Evolutionary conservation across 2,113 vertebrate species (phyloP), one percentile per base, ranked within the genome.

Genomic region (Glareola pratincola): DNA sequence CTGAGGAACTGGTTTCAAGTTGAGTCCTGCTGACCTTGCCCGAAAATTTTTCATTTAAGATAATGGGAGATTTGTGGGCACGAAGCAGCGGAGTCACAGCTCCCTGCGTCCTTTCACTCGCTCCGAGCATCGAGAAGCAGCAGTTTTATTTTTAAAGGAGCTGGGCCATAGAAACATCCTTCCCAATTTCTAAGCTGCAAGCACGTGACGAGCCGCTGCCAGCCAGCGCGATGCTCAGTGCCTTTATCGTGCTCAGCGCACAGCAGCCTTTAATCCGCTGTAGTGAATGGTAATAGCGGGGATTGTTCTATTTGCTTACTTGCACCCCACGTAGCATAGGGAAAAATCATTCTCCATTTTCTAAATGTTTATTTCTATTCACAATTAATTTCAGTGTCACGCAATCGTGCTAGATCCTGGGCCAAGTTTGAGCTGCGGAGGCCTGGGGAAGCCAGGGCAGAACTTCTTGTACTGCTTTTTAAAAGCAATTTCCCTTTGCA

Each of bases 1-100:
- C 74, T 66, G 66, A 95, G 77, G 77, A 91, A 91, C n/a, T 36
- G 62, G 79, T 96, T 94, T 88, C 78, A 88, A 92, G 41, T 88
- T 53, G 30, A 92, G 85, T 93, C 79, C 78, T 88, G 39, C 67
- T 88, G 85, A 94, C 78, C 82, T 92, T 94, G 90, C 88, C 81
- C 3, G 37, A 79, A 82, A 66, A 24, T 41, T 62, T 91, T 96
- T 83, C 50, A n/a, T 88, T 62, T 79, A 83, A 90, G 89, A 92
- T 32, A 82, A 66, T 2, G 12, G 67, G 45, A 94, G 69, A 57
- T 88, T 41, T 73, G 85, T 66, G 62, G 56, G 64, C 56, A 56
- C 1, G 11, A 89, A 81, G 66, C 36, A 75, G 71, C 7, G 1
- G 51, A 92, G 69, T 57, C 29, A 22, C 39, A 78, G 51, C 39